phyloP scores from a whole-genome alignment of 2,797 vertebrate genomes.

The Thripadectes ignobilis region DNA sequence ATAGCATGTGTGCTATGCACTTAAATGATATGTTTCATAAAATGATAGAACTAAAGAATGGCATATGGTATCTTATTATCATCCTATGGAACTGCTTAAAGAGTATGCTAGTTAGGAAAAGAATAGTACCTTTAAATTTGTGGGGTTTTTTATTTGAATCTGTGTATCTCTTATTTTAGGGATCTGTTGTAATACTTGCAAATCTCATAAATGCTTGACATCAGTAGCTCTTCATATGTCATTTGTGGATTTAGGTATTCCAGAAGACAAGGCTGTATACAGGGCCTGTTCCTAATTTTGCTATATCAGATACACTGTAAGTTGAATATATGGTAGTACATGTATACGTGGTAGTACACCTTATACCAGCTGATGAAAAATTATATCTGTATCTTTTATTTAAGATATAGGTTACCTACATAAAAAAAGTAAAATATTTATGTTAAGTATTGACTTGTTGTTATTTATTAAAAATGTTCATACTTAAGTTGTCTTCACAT shows the following conservation, averaged over 20 bases:
- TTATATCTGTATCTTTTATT: neutral
- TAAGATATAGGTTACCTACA: neutral
- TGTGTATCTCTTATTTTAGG: neutral
- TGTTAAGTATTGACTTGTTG: neutral
- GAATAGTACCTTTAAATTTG: neutral
- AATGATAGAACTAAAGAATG: neutral
- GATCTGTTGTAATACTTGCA: neutral
- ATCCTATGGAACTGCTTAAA: neutral
- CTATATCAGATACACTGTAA: neutral
- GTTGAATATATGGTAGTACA: neutral
- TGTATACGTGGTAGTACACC: neutral
- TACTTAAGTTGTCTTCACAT: neutral
- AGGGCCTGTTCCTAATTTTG: neutral
- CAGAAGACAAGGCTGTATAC: neutral
- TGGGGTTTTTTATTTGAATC: neutral
- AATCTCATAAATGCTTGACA: neutral
- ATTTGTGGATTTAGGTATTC: neutral
- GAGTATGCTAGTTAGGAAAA: neutral
- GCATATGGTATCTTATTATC: neutral
- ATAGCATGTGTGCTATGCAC: neutral
- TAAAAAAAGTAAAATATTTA: neutral
- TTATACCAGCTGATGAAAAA: neutral
- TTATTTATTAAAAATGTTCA: neutral
- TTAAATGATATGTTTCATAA: neutral
- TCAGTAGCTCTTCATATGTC: neutral